Percentiles rank a stretch among this genome's conserved stretches.
Evolutionary conservation across 2,113 vertebrate genomes (phyloP).

Genomic region (Actenoides hombroni): DNA sequence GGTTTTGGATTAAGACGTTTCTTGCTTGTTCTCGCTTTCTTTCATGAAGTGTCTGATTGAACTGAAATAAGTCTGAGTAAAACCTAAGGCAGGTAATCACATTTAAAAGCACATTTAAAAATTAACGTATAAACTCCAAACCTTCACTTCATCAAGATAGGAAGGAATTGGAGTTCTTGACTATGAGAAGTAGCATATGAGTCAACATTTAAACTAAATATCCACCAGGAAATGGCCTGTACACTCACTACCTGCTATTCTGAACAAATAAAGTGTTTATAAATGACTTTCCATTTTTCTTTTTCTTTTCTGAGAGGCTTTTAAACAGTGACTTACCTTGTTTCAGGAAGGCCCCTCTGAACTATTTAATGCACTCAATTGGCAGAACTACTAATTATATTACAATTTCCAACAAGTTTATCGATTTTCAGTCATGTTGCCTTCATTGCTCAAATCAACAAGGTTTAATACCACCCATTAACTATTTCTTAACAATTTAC

Average conservation of each 20-base stretch:
- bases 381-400: constrained; percentile 42
- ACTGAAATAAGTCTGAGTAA: not conserved
- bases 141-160: not conserved
- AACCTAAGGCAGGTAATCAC: not conserved
- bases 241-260: not conserved
- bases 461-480: not conserved
- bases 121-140: not conserved
- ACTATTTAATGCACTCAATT: constrained; percentile 4
- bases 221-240: not conserved
- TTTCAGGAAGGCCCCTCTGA: constrained; percentile 20
- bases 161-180: not conserved
- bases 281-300: not conserved
- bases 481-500: not conserved
- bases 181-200: not conserved
- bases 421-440: constrained; percentile 40
- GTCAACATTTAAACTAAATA: not conserved
- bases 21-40: not conserved
- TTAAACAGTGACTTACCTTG: not conserved
- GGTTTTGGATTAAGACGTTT: not conserved
- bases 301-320: not conserved
- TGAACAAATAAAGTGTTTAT: constrained; percentile 31
- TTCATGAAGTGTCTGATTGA: not conserved
- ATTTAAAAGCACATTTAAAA: not conserved
- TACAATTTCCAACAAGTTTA: constrained; percentile 6
- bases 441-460: constrained; percentile 21